A percentile compares a stretch with the other conserved stretches of the same genome.
Conservation (phyloP, 2,888 invertebrate genomes). For the Phaonia tiefii region DNA sequence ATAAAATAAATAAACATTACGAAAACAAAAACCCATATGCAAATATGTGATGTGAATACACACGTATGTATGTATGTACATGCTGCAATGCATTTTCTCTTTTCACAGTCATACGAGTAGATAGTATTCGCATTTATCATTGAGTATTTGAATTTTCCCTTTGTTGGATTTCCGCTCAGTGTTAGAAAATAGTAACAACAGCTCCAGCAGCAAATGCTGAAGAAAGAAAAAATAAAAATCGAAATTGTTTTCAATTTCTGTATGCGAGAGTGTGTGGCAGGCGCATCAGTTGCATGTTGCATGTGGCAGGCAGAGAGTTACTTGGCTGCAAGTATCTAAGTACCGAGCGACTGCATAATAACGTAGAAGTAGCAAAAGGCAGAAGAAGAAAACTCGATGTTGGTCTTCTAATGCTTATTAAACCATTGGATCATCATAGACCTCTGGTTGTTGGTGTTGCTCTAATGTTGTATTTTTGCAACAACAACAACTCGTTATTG, state of each 20-base stretch:
- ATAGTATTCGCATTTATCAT: no score
- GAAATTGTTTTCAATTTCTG: slow-evolving; percentile 7
- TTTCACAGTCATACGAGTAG: no score
- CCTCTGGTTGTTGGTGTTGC: slow-evolving; percentile 45
- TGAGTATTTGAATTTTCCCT: slow-evolving; percentile 60
- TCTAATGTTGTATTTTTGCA: slow-evolving; percentile 53
- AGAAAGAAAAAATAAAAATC: slow-evolving; percentile 23
- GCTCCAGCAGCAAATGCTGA: not conserved
- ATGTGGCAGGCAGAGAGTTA: slow-evolving; percentile 32
- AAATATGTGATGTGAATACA: no score
- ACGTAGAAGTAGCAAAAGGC: slow-evolving; percentile 39
- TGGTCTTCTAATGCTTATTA: slow-evolving; percentile 61
- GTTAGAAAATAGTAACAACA: slow-evolving; percentile 38
- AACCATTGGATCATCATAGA: slow-evolving; percentile 28
- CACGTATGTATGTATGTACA: no score
- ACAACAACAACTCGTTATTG: slow-evolving; percentile 29
- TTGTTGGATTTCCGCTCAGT: slow-evolving; percentile 47
- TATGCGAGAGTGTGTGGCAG: not conserved
- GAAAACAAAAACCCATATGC: no score
- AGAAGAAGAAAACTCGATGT: slow-evolving; percentile 50
- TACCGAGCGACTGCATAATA: not conserved
- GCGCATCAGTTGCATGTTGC: slow-evolving; percentile 42
- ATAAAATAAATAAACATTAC: no score
- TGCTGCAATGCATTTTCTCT: no score
- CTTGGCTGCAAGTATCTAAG: not conserved